Percentiles rank a stretch among this genome's conserved stretches.
Conservation (phyloP, 1,140 invertebrate genomes). For the Helicoverpa armigera region DNA sequence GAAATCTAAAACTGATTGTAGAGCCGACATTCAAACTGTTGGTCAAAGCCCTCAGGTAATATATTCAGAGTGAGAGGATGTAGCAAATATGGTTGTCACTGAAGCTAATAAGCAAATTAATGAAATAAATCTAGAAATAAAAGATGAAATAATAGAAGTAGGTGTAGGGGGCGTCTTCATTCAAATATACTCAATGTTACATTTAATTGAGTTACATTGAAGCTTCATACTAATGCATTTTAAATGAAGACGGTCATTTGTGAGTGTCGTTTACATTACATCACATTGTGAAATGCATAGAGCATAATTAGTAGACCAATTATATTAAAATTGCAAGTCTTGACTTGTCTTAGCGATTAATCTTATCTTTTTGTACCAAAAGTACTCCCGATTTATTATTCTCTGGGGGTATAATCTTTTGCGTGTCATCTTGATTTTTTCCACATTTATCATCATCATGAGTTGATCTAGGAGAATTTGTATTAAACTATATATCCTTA, state of each 20-base stretch:
- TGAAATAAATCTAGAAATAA: background rate
- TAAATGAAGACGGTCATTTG: slow-evolving; percentile 14
- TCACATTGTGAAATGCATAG: too few species aligned
- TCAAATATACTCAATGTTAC: background rate
- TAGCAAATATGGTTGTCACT: slow-evolving; percentile 31
- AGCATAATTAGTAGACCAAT: too few species aligned
- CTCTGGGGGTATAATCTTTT: too few species aligned
- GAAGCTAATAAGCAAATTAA: background rate
- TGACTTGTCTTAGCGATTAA: too few species aligned
- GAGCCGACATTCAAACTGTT: slow-evolving; percentile 2
- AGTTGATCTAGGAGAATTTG: background rate
- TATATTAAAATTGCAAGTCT: too few species aligned
- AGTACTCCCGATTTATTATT: too few species aligned
- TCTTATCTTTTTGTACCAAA: too few species aligned
- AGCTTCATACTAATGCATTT: slow-evolving; percentile 22
- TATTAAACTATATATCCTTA: background rate
- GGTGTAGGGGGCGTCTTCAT: background rate
- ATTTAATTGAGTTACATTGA: slow-evolving; percentile 21
- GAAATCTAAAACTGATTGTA: slow-evolving; percentile 20
- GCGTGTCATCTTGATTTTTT: too few species aligned
- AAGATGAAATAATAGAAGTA: background rate
- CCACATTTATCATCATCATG: background rate
- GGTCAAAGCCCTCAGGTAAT: slow-evolving; percentile 37
- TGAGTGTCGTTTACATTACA: slow-evolving; percentile 3
- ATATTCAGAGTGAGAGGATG: slow-evolving; percentile 35